Conservation (phyloP, 2,888 invertebrate species). For the Drosophila anceps region DNA sequence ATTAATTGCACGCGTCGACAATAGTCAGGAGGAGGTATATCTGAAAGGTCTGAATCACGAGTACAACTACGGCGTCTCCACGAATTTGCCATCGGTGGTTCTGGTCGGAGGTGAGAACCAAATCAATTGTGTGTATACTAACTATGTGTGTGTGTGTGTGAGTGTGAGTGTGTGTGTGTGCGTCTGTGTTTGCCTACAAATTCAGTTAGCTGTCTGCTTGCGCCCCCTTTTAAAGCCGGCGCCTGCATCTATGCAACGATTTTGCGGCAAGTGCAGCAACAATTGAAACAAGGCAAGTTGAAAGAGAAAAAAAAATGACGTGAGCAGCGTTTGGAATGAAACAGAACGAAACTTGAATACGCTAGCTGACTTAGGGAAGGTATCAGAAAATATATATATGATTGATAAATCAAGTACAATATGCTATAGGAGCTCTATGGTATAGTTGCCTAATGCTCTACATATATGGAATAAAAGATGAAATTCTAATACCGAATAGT, state of each 20-base stretch:
- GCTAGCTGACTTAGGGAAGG: not conserved
- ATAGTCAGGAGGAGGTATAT: slow-evolving; percentile 92
- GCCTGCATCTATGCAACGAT: slow-evolving; percentile 30
- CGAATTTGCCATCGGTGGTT: slow-evolving; percentile 94
- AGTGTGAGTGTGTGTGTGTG: not conserved
- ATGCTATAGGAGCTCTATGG: not conserved
- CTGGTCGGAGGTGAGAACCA: slow-evolving; percentile 91
- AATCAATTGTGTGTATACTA: slow-evolving; percentile 64
- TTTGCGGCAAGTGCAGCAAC: slow-evolving; percentile 48
- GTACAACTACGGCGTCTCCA: slow-evolving; percentile 94
- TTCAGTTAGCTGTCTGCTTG: slow-evolving; percentile 10
- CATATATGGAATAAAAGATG: too few species aligned
- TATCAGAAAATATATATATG: not conserved
- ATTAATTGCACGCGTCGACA: slow-evolving; percentile 94
- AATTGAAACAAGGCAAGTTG: slow-evolving; percentile 10
- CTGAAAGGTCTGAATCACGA: slow-evolving; percentile 93
- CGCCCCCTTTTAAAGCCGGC: slow-evolving; percentile 53
- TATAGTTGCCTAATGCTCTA: too few species aligned
- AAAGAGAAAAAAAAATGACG: not conserved
- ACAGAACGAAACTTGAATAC: not conserved
- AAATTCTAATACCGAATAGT: too few species aligned
- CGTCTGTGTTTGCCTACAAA: slow-evolving; percentile 7
- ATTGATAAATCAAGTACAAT: not conserved
- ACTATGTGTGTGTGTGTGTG: slow-evolving; percentile 9
- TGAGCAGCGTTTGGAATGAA: not conserved